Conservation (phyloP, 2,797 vertebrate species). For the Pristis pectinata region DNA sequence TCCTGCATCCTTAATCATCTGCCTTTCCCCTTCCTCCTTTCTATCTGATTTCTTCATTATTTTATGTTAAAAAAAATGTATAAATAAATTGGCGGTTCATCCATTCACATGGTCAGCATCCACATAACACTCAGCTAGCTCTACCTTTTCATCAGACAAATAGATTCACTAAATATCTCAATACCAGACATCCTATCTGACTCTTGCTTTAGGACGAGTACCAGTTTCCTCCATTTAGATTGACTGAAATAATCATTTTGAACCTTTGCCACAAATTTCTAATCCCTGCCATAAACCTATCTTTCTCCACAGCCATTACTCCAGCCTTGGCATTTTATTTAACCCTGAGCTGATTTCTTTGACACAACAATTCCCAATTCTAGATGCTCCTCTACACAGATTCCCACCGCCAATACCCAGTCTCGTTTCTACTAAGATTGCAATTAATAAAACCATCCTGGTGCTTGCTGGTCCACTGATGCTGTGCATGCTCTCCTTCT, state of each 20-base stretch:
- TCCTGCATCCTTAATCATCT: neutral
- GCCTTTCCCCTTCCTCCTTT: neutral
- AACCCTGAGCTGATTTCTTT: neutral
- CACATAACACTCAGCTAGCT: neutral
- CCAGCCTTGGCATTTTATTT: neutral
- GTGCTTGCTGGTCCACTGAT: neutral
- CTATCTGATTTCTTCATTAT: neutral
- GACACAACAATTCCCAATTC: neutral
- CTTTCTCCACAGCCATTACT: neutral
- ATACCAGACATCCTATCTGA: neutral
- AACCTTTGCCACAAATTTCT: neutral
- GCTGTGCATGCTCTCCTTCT: neutral
- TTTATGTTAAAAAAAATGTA: neutral
- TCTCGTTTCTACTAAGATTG: neutral
- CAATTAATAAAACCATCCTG: neutral
- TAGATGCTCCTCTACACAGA: neutral
- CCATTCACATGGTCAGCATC: neutral
- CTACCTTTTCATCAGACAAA: neutral
- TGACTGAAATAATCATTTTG: neutral
- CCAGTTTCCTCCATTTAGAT: no score
- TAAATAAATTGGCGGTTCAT: neutral
- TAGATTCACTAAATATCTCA: neutral
- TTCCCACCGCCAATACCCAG: neutral
- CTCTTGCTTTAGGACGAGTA: neutral
- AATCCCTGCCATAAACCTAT: no score